Conservation (phyloP, 2,113 vertebrate species). For the Candoia aspera region DNA sequence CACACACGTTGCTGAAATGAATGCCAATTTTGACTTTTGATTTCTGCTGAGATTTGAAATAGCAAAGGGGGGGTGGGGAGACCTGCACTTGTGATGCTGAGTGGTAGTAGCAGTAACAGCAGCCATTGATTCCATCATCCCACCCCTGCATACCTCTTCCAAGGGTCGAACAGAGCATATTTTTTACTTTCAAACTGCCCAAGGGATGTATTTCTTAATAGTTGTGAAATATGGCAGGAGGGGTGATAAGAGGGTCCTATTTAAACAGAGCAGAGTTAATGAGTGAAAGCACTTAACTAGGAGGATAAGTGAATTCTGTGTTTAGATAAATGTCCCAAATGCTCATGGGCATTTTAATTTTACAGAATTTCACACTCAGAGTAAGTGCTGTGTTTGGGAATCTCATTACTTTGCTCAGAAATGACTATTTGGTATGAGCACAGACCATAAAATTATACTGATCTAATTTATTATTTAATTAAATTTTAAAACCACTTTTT, state of each 20-base stretch:
- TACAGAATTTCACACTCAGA: background rate
- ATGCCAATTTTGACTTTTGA: background rate
- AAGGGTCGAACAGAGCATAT: constrained; percentile 10
- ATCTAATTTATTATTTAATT: background rate
- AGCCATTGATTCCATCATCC: background rate
- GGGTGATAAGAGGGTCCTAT: constrained; percentile 1
- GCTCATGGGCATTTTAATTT: background rate
- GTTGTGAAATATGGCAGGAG: background rate
- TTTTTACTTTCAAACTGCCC: background rate
- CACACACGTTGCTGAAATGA: background rate
- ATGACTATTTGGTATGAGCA: too few relatives aligned
- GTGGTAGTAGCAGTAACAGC: background rate
- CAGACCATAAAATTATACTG: background rate
- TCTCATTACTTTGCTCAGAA: background rate
- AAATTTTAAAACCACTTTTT: background rate
- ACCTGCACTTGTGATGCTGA: background rate
- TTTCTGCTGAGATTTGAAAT: background rate
- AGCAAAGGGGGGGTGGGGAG: background rate
- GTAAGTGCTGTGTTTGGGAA: background rate
- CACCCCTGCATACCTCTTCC: background rate
- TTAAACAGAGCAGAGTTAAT: constrained; percentile 24
- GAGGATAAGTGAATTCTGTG: background rate
- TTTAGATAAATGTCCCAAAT: background rate
- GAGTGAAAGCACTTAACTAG: background rate
- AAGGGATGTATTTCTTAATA: background rate